Evolutionary conservation across 2,888 invertebrate genomes (phyloP), one percentile per base, ranked within the genome.

Genomic region (Brachyptera risi): DNA sequence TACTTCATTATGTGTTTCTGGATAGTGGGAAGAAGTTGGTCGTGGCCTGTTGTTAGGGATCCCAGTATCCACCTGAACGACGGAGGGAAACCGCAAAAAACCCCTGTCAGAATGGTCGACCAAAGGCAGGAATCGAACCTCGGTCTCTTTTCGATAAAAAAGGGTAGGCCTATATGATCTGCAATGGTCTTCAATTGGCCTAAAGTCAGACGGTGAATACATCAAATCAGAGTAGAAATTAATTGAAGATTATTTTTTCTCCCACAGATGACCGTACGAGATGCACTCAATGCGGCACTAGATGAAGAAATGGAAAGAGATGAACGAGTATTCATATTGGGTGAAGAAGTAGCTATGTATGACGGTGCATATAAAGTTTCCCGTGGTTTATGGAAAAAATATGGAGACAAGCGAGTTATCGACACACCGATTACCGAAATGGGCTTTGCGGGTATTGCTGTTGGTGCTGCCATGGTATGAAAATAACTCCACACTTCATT

Each of bases 381-480:
- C 63, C 86, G 93, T 72, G 98, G 98, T 2, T 79, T 99, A 13
- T 97, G 95, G 95, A 96, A 96, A 75, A 98, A 98, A 73, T 97
- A 94, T 74, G 98, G 98, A 0, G 98, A 98, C 73, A 92, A 93
- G 74, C 80, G 99, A 69, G 88, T 99, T 5, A 90, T 96, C 62
- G 99, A 99, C 75, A 99, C 99, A 11, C 99, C 99, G 3, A 99
- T 99, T 72, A 96, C 98, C 1, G 99, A 99, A 80, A 87, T 91
- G 79, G 98, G 99, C 0, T 98, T 98, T 75, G 85, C 94, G 61
- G 98, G 98, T 64, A 87, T 97, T 57, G 95, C 96, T 15, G 92
- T 94, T 21, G 97, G 97, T 47, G 90, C 96, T 58, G 96, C 96
- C 0, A 88, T 96, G 81, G 84, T 83, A 73, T 61, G 67, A 64